phyloP scores from a whole-genome alignment of 2,797 vertebrate genomes.

The Myripristis murdjan region DNA sequence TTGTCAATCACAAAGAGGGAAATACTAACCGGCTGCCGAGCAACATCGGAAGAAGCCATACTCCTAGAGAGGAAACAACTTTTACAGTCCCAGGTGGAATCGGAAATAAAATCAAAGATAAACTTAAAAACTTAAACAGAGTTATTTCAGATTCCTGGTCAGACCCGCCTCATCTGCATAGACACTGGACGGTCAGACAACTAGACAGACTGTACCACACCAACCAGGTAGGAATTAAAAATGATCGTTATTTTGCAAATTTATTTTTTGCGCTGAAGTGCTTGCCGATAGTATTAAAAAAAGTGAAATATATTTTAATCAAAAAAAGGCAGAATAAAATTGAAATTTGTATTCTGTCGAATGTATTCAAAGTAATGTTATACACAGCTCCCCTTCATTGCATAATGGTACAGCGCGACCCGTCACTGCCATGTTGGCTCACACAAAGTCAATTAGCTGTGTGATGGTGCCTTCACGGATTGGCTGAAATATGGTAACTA shows the following conservation, averaged over 20 bases:
- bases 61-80: conserved; percentile 16
- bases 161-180: conserved; percentile 58
- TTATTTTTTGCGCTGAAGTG: fast-evolving
- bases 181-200: conserved; percentile 62
- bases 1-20: conserved; percentile 6
- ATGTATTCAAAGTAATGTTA: neutral
- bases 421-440: conserved; percentile 58
- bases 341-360: fast-evolving
- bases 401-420: conserved; percentile 65
- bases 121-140: conserved; percentile 2
- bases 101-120: conserved; percentile 22
- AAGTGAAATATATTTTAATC: fast-evolving
- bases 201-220: conserved; percentile 66
- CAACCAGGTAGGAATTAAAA: conserved; percentile 20
- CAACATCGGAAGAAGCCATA: conserved; percentile 86
- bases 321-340: fast-evolving
- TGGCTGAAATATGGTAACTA: conserved; percentile 15
- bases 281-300: fast-evolving
- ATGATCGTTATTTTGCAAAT: neutral
- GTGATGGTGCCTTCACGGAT: neutral
- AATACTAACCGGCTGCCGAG: conserved; percentile 81
- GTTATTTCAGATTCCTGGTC: conserved; percentile 15
- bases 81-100: neutral
- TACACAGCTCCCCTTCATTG: neutral
- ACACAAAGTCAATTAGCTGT: fast-evolving